Conservation (phyloP, 2,888 invertebrate genomes). For the Synanthedon formicaeformis region DNA sequence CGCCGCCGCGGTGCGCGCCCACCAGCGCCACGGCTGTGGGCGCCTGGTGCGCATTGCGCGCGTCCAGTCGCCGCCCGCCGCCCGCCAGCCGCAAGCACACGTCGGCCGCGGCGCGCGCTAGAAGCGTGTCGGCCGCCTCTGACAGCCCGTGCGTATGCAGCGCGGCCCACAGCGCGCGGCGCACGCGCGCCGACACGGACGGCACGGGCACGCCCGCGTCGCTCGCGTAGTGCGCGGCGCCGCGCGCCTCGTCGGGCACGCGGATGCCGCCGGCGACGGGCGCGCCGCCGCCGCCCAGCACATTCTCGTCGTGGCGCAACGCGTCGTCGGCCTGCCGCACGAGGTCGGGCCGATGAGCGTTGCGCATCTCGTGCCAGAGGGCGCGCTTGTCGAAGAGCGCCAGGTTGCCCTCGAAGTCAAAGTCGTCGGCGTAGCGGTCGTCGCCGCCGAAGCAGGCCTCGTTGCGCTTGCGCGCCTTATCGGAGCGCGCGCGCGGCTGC, state of each 20-base stretch:
- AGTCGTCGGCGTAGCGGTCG: constrained; percentile 79
- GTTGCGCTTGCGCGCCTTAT: constrained; percentile 70
- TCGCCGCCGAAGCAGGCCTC: constrained; percentile 84
- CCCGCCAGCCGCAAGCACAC: constrained; percentile 84
- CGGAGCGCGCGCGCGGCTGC: constrained; percentile 68
- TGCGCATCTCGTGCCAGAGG: constrained; percentile 48
- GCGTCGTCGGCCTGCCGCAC: constrained; percentile 45
- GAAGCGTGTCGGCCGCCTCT: constrained; percentile 77
- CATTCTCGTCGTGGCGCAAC: constrained; percentile 88
- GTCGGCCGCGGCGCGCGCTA: constrained; percentile 87
- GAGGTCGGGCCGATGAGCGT: constrained; percentile 40
- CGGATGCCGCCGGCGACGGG: constrained; percentile 67
- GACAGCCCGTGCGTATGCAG: constrained; percentile 74
- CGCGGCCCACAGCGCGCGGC: constrained; percentile 75
- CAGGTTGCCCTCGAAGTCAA: constrained; percentile 95
- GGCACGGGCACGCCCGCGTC: constrained; percentile 88
- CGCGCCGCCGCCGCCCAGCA: constrained; percentile 53
- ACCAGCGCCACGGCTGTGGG: constrained; percentile 83
- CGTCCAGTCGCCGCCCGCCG: constrained; percentile 85
- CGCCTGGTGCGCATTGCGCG: constrained; percentile 89
- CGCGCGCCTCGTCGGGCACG: constrained; percentile 74
- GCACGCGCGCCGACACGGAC: constrained; percentile 75
- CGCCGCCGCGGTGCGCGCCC: constrained; percentile 72
- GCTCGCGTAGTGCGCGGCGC: constrained; percentile 73
- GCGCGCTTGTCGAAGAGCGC: constrained; percentile 86